Evolutionary conservation across 2,888 invertebrate species (phyloP), one percentile per base, ranked within the genome.

Genomic region (Apotomis betuletana): DNA sequence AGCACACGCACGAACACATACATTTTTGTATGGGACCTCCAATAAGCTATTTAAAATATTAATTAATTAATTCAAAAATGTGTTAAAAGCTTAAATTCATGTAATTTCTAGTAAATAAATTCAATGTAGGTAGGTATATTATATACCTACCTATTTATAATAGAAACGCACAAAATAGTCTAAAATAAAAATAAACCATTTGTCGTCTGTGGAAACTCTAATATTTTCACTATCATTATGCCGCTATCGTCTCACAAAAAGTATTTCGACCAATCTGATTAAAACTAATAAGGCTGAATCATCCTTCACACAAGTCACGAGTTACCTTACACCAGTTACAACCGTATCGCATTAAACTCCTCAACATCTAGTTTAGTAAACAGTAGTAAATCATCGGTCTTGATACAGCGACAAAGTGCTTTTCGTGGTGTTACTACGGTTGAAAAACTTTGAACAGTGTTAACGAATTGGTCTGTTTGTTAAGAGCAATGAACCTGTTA

Each of bases 401-500:
- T 12, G 9, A 61, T 60, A 68, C 54, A 61, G 68, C 54, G 61
- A 36, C 61, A 61, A n/a, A 36, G 61, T 67, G 10, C 27, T 60
- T 41, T 41, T 41, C 41, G 41, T 41, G 41, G 41, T 41, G 41
- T 41, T 36, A 67, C 12, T 41, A 55, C 44, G 41, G 54, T 64
- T 41, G 4, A 41, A 12, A 54, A 54, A 63, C 52, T 9, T 64
- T 54, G 6, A 54, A 52, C 36, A 13, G 5, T 10, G n/a, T 55
- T 57, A 46, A 44, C 44, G 12, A 57, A 65, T 65, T 44, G 63
- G 63, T 54, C 62, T 70, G 52, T 70, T 58, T 52, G 38, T 49
- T n/a, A 64, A 58, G 69, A 41, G 41, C 69, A 64, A 59, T 52
- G 69, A 70, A 63, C 69, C 64, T 55, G 49, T 62, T 51, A 63